A percentile compares a stretch with the other conserved stretches of the same genome.
Evolutionary conservation across 2,797 vertebrate genomes (phyloP).

Genomic region (Echiichthys vipera): DNA sequence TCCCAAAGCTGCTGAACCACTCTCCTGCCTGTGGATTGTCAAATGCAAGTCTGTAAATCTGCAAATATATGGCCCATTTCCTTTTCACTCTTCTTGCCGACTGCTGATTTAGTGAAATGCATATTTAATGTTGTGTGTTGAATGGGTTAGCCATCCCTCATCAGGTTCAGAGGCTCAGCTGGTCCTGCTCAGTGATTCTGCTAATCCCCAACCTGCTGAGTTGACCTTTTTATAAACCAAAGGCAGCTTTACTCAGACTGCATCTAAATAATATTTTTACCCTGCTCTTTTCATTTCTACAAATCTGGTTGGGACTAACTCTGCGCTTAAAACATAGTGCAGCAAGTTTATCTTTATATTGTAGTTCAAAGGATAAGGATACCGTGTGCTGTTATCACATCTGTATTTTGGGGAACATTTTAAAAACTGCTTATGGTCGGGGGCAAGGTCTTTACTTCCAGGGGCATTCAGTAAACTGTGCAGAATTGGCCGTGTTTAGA

Average conservation of each 20-base stretch:
- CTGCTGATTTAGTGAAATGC: constrained; percentile 73
- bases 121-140: constrained; percentile 67
- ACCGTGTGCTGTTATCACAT: background rate
- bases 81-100: constrained; percentile 37
- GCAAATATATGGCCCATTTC: constrained; percentile 36
- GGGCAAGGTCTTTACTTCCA: background rate
- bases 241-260: constrained; percentile 53
- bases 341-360: constrained; percentile 3
- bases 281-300: constrained; percentile 43
- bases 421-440: background rate
- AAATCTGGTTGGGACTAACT: constrained; percentile 28
- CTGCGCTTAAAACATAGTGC: constrained; percentile 13
- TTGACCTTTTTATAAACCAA: constrained; percentile 74
- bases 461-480: background rate
- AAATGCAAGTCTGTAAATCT: constrained; percentile 51
- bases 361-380: constrained; percentile 35
- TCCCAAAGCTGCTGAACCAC: constrained; percentile 20
- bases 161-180: constrained; percentile 66
- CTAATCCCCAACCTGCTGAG: constrained; percentile 77
- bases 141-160: constrained; percentile 60
- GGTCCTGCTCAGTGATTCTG: constrained; percentile 66
- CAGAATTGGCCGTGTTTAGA: background rate
- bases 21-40: constrained; percentile 42
- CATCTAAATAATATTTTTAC: constrained; percentile 33
- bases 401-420: constrained; percentile 3